Percentiles rank a stretch among this genome's conserved stretches.
These are phyloP conservation scores for Ceratosolen fusciceps DNA, from an alignment of 1,140 invertebrate species.

Conservation along the genomic window DNA sequence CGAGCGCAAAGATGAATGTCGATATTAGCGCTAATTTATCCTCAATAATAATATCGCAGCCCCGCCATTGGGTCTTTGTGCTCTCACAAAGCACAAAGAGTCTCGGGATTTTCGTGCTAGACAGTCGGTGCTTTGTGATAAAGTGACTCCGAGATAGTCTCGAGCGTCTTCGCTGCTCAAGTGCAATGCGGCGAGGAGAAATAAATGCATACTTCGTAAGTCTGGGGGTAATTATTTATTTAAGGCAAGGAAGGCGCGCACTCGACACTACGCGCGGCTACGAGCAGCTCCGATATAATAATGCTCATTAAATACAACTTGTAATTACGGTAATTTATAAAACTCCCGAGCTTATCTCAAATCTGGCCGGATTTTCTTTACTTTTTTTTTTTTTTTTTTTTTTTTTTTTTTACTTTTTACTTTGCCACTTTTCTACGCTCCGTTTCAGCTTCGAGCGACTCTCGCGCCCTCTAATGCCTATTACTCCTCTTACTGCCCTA, in stretches of 20 bases:
- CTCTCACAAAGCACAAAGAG: not conserved
- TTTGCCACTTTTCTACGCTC: no score
- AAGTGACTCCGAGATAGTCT: not conserved
- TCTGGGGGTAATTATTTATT: conserved; percentile 6
- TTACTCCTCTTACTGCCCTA: not conserved
- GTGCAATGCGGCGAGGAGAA: not conserved
- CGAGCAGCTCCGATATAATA: not conserved
- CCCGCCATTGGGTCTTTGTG: not conserved
- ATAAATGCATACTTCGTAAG: conserved; percentile 2
- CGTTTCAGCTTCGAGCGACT: no score
- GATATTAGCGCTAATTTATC: not conserved
- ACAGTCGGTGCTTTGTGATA: not conserved
- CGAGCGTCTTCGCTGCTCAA: not conserved
- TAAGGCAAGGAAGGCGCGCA: not conserved
- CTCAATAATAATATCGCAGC: not conserved
- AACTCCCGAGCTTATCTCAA: not conserved
- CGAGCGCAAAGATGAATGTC: not conserved
- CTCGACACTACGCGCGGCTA: not conserved
- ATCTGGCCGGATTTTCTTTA: not conserved
- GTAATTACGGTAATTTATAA: not conserved
- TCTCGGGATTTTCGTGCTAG: not conserved
- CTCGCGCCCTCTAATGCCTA: no score
- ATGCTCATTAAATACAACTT: not conserved
- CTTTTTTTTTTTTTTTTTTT: not conserved
- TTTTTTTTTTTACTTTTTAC: not conserved